Evolutionary conservation across 2,113 vertebrate species (phyloP).

Genomic region (Callaeas wilsoni): DNA sequence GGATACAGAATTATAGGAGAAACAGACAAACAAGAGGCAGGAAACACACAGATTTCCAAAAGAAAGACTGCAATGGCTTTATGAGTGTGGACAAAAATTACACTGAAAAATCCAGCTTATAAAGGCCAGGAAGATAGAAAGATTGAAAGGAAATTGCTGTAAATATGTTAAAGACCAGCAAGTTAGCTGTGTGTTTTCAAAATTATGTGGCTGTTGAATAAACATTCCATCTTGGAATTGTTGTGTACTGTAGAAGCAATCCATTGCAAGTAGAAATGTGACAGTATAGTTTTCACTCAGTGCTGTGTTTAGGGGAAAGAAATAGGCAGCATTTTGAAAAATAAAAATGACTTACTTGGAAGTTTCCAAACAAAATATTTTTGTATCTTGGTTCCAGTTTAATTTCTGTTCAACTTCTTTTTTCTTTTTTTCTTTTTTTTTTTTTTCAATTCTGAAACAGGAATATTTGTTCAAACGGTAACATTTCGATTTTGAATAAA

Average conservation of each 20-base stretch:
- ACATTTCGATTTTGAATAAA: neutral
- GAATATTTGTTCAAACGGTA: neutral
- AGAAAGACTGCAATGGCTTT: neutral
- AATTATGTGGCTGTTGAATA: neutral
- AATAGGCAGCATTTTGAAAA: neutral
- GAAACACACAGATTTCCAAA: neutral
- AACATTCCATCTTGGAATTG: neutral
- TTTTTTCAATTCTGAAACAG: neutral
- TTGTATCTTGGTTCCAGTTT: neutral
- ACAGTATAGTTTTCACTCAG: neutral
- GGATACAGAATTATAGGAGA: neutral
- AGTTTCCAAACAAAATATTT: neutral
- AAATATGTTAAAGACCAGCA: neutral
- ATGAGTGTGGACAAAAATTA: neutral
- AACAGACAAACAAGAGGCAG: neutral
- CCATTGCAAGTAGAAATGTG: neutral
- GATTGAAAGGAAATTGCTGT: neutral
- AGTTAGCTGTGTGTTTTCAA: neutral
- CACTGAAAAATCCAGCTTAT: neutral
- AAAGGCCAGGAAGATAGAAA: neutral
- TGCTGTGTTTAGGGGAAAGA: neutral
- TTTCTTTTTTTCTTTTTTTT: neutral
- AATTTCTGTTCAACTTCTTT: neutral
- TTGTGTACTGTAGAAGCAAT: neutral
- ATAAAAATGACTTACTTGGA: neutral